phyloP scores from a whole-genome alignment of 37 sponge, comb jelly and placozoan species.

The Beroe ovata region DNA sequence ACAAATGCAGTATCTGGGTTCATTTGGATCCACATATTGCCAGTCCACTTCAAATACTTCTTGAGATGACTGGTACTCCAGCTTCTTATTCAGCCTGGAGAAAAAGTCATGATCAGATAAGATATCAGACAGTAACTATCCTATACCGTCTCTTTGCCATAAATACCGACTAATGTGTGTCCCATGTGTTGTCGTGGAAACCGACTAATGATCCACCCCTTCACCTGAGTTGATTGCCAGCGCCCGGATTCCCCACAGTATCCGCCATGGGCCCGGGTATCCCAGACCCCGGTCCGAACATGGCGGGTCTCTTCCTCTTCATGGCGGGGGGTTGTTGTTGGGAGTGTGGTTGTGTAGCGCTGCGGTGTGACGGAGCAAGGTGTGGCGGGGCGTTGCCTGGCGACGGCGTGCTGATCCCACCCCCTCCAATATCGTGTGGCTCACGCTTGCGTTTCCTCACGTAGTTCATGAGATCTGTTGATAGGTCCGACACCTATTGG shows the following conservation, averaged over 20 bases:
- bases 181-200: too few relatives aligned
- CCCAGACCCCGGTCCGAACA: slow-evolving; percentile 50
- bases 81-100: slow-evolving; percentile 58
- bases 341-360: too few relatives aligned
- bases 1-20: slow-evolving; percentile 95
- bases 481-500: slow-evolving; percentile 58
- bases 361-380: not conserved
- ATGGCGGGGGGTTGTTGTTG: not conserved
- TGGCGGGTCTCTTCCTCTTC: slow-evolving; percentile 41
- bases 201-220: too few relatives aligned
- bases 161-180: too few relatives aligned
- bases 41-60: slow-evolving; percentile 61
- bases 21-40: slow-evolving; percentile 88
- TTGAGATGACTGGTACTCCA: slow-evolving; percentile 60
- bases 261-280: not conserved
- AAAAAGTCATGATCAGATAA: not conserved
- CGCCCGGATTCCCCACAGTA: not conserved
- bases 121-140: too few relatives aligned
- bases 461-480: slow-evolving; percentile 44
- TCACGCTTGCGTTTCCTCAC: slow-evolving; percentile 41
- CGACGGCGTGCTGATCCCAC: not conserved
- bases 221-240: slow-evolving; percentile 46
- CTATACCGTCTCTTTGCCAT: too few relatives aligned
- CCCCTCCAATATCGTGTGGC: not conserved
- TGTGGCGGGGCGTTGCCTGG: not conserved